A percentile compares a stretch with the other conserved stretches of the same genome.
phyloP scores from a whole-genome alignment of 2,888 invertebrate genomes.

The Hypomecis atomaria region DNA sequence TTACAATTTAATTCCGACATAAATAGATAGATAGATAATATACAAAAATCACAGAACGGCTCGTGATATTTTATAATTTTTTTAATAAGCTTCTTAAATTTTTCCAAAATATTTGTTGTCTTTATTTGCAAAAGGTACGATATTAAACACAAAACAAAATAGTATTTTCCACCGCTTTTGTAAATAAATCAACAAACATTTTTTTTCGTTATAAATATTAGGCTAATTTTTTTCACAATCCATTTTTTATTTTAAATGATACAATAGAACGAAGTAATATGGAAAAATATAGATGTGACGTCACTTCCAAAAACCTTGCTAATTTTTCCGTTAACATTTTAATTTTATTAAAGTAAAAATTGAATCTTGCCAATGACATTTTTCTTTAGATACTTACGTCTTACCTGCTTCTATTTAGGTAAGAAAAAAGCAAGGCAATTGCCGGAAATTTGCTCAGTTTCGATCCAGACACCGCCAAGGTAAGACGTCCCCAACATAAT shows the following conservation, averaged over 20 bases:
- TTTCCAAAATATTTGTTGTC: slow-evolving; percentile 2
- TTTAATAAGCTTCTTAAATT: slow-evolving; percentile 14
- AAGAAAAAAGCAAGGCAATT: no score
- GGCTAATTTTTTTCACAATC: slow-evolving; percentile 2
- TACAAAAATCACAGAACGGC: slow-evolving; percentile 36
- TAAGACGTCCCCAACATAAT: no score
- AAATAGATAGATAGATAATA: slow-evolving; percentile 25
- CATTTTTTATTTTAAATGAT: neutral
- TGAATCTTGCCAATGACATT: no score
- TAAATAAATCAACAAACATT: slow-evolving; percentile 8
- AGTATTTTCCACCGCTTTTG: neutral
- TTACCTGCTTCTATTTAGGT: no score
- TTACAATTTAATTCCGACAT: slow-evolving; percentile 22
- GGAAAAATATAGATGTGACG: no score
- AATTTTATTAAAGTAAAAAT: no score
- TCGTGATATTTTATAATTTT: slow-evolving; percentile 28
- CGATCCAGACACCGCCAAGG: no score
- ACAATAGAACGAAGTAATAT: slow-evolving; percentile 2
- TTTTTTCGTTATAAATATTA: slow-evolving; percentile 6
- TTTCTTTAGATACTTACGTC: no score
- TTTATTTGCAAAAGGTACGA: neutral
- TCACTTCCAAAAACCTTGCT: no score
- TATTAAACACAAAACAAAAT: neutral
- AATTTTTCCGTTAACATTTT: no score
- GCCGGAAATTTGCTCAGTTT: no score